Evolutionary conservation across 2,113 vertebrate species (phyloP).

Genomic region (Crocuta crocuta): DNA sequence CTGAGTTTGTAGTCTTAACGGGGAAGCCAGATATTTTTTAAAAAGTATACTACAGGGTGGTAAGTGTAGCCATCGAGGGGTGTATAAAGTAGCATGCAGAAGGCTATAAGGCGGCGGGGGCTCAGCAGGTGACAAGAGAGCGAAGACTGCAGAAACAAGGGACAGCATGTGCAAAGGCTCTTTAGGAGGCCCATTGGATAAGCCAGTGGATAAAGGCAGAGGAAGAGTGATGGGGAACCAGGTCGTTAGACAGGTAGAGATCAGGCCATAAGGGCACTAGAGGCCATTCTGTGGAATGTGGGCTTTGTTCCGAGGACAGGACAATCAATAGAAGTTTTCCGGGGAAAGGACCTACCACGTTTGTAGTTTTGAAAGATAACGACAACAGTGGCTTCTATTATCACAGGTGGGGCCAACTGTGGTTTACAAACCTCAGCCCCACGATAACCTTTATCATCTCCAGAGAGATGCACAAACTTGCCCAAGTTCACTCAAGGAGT

Average conservation of each 20-base stretch:
- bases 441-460: not conserved
- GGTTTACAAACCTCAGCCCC: not conserved
- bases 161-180: not conserved
- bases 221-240: not conserved
- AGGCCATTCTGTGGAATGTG: not conserved
- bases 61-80: not conserved
- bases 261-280: not conserved
- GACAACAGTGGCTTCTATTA: not conserved
- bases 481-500: not conserved
- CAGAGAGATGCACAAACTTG: not conserved
- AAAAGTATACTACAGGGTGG: not conserved
- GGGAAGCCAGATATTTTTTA: not conserved
- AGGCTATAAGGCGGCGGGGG: not conserved
- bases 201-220: not conserved
- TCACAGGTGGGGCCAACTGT: not conserved
- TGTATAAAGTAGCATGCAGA: not conserved
- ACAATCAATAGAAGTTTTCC: not conserved
- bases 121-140: not conserved
- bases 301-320: not conserved
- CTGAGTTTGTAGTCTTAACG: not conserved
- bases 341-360: not conserved
- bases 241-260: not conserved
- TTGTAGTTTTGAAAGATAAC: slow-evolving; percentile 29
- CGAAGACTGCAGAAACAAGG: not conserved
- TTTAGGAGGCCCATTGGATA: not conserved